Conservation (phyloP, 2,113 vertebrate species). For the Thymallus thymallus region DNA sequence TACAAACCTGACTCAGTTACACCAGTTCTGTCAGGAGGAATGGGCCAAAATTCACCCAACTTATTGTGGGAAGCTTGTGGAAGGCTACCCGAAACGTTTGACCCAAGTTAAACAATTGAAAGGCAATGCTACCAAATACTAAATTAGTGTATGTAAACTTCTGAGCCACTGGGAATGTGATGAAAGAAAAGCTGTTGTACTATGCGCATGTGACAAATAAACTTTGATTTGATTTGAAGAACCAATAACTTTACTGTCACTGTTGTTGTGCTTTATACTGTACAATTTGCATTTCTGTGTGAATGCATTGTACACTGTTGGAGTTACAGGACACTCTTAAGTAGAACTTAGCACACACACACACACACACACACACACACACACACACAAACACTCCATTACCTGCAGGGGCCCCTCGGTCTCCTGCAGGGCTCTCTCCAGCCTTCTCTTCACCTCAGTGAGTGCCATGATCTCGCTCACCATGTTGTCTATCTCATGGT, state of each 20-base stretch:
- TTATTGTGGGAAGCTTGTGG: no score
- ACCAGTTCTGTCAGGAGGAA: no score
- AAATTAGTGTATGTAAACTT: no score
- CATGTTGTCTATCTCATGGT: slow-evolving; percentile 86
- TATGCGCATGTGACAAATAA: no score
- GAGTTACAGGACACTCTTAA: not conserved
- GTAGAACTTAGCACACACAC: not conserved
- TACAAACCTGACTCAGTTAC: no score
- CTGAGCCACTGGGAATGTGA: no score
- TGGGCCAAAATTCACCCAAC: no score
- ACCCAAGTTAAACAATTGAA: no score
- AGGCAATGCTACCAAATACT: no score
- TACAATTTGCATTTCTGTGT: not conserved
- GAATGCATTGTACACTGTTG: not conserved
- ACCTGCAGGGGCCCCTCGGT: slow-evolving; percentile 88
- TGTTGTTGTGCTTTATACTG: not conserved
- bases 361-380: slow-evolving; percentile 7
- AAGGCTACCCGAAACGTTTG: no score
- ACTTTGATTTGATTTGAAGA: no score
- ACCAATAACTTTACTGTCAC: slow-evolving; percentile 3
- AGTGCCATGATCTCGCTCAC: slow-evolving; percentile 84
- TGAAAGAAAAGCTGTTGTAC: no score
- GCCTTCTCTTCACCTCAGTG: slow-evolving; percentile 78
- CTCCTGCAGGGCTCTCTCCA: slow-evolving; percentile 88
- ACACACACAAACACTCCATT: slow-evolving; percentile 14